Conservation (phyloP, 2,797 vertebrate genomes). For the Dipus sagitta region DNA sequence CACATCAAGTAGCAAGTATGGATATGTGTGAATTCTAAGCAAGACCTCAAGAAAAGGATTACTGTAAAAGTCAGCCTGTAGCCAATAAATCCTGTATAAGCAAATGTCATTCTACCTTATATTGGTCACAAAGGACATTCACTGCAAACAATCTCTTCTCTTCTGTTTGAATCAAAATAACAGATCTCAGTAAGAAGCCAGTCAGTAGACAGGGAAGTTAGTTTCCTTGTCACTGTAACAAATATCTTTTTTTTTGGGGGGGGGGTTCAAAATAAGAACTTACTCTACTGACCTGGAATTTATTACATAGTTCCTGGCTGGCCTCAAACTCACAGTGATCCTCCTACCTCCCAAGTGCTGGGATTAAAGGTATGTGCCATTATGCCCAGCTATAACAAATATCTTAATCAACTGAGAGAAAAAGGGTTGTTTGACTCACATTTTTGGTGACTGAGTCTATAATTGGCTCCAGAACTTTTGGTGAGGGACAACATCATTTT, state of each 20-base stretch:
- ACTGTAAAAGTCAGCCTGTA: background rate
- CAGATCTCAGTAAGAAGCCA: constrained; percentile 19
- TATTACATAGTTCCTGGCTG: too few species aligned
- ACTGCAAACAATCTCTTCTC: background rate
- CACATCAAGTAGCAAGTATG: background rate
- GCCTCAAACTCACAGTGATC: too few species aligned
- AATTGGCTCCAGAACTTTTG: background rate
- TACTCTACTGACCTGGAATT: too few species aligned
- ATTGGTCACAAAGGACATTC: background rate
- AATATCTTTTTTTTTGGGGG: background rate
- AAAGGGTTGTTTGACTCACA: background rate
- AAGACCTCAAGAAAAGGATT: constrained; percentile 3
- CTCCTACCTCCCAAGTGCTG: too few species aligned
- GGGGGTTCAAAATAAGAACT: too few species aligned
- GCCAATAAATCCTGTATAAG: background rate
- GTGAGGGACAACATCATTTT: background rate
- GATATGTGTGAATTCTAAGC: background rate
- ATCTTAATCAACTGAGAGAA: background rate
- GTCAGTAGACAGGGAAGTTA: background rate
- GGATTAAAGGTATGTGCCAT: too few species aligned
- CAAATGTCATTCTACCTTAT: background rate
- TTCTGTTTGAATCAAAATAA: background rate
- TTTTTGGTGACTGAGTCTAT: background rate
- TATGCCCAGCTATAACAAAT: too few species aligned
- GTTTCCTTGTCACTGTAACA: background rate